Conservation (phyloP, 2,888 invertebrate species). For the Masnerella sp. region DNA sequence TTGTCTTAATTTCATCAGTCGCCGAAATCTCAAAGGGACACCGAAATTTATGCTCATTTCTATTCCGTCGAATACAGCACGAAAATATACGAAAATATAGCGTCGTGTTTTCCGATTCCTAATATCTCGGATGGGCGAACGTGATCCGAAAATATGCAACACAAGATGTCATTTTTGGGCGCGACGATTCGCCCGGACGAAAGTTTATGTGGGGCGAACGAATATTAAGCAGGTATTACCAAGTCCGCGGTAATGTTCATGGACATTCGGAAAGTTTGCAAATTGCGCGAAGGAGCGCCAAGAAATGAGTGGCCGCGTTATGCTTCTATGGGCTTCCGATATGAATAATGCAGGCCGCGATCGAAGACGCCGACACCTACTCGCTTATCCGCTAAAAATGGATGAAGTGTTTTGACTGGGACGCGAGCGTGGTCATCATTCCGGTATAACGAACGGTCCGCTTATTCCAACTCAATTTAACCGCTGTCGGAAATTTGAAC, state of each 20-base stretch:
- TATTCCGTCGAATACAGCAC: no score
- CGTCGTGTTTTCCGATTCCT: neutral
- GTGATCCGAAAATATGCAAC: neutral
- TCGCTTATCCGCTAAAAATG: conserved; percentile 38
- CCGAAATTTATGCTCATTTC: no score
- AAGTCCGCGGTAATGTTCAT: conserved; percentile 43
- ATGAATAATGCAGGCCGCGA: conserved; percentile 45
- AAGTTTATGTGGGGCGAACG: conserved; percentile 27
- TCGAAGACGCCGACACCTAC: conserved; percentile 44
- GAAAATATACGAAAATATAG: neutral
- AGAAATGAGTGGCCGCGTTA: conserved; percentile 32
- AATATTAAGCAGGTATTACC: conserved; percentile 44
- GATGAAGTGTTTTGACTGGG: conserved; percentile 25
- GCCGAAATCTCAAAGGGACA: no score
- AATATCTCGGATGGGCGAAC: neutral
- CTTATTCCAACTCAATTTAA: conserved; percentile 23
- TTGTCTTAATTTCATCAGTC: no score
- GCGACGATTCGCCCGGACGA: conserved; percentile 7
- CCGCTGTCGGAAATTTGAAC: conserved; percentile 2
- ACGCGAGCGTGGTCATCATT: conserved; percentile 5
- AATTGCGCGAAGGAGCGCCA: conserved; percentile 29
- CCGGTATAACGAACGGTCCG: conserved; percentile 10
- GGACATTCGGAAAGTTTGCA: conserved; percentile 42
- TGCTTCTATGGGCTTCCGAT: conserved; percentile 24
- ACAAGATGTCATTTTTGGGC: neutral